phyloP scores from a whole-genome alignment of 2,888 invertebrate species.

The Dolomedes plantarius region DNA sequence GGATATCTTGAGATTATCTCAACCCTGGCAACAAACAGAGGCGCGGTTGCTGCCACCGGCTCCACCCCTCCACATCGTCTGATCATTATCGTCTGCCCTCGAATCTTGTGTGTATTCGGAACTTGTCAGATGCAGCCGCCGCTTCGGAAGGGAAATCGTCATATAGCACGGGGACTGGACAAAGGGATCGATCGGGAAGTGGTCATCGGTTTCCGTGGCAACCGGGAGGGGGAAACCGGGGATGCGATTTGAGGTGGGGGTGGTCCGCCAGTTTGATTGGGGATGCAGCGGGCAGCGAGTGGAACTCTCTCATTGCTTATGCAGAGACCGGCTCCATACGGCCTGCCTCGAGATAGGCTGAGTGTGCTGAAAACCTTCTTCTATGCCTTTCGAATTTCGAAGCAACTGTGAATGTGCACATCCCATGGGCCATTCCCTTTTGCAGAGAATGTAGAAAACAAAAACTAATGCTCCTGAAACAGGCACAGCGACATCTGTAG shows the following conservation, averaged over 20 bases:
- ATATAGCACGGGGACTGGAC: no score
- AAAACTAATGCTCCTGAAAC: no score
- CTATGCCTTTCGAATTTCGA: no score
- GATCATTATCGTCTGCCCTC: conserved; percentile 50
- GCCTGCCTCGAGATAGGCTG: no score
- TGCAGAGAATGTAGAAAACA: no score
- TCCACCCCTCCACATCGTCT: conserved; percentile 21
- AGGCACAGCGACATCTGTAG: no score
- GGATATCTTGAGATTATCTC: background rate
- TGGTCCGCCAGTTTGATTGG: conserved; percentile 21
- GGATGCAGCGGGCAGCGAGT: background rate
- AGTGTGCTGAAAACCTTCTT: no score
- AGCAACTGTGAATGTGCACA: no score
- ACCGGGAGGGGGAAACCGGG: conserved; percentile 43
- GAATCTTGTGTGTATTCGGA: no score
- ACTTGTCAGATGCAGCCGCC: conserved; percentile 44
- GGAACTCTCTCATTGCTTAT: no score
- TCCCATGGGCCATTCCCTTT: no score
- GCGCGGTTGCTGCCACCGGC: conserved; percentile 57
- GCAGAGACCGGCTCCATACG: no score
- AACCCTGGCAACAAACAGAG: background rate
- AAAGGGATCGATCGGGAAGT: conserved; percentile 34
- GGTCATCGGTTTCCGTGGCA: conserved; percentile 35
- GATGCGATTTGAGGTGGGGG: conserved; percentile 24
- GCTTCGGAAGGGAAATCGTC: background rate